Evolutionary conservation across 1,140 invertebrate species (phyloP), one percentile per base, ranked within the genome.

Genomic region (Radopholus similis): DNA sequence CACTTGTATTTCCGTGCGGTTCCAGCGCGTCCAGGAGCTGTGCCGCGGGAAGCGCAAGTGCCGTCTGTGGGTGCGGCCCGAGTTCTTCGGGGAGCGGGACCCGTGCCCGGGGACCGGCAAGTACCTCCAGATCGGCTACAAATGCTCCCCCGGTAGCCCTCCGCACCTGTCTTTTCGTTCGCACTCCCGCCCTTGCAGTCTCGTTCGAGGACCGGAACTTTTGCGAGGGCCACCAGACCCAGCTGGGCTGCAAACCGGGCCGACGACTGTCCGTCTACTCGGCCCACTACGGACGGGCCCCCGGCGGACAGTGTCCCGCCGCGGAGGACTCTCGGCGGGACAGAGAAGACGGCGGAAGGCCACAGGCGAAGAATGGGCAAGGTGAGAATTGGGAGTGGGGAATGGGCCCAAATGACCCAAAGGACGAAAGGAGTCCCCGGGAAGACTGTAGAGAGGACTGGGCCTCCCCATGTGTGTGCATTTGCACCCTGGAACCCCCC

Each of bases 141-240:
- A 78, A 65, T 77, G 75, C 60, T 56, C 56, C 18, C 75, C 75
- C 4, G 68, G 77, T 77, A 44, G 38, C 11, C 37, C 18, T n/a
- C n/a, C n/a, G n/a, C n/a, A 6, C 5, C 8, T 9, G 8, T 47
- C 35, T 13, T 58, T 58, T 59, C 26, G 13, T 42, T 2, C 13
- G 1, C 38, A 6, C 4, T 15, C 21, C 38, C 38, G n/a, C 21
- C 23, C 34, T 72, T 76, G 66, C 42, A 76, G 74, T 77, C 13
- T 75, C 75, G 4, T 76, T 76, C 55, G 75, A 76, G 23, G 75
- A 76, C 54, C 74, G 75, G 57, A 76, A 76, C 58, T 76, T 76
- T 51, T 77, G 75, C 40, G 73, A 77, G 59, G 75, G 71, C n/a
- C 51, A 62, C 11, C 44, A 53, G 21, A 75, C 73, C 57, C 47